Percentiles rank a stretch among this genome's conserved stretches.
Evolutionary conservation across 2,113 vertebrate species (phyloP).

Genomic region (Dendropsophus ebraccatus): DNA sequence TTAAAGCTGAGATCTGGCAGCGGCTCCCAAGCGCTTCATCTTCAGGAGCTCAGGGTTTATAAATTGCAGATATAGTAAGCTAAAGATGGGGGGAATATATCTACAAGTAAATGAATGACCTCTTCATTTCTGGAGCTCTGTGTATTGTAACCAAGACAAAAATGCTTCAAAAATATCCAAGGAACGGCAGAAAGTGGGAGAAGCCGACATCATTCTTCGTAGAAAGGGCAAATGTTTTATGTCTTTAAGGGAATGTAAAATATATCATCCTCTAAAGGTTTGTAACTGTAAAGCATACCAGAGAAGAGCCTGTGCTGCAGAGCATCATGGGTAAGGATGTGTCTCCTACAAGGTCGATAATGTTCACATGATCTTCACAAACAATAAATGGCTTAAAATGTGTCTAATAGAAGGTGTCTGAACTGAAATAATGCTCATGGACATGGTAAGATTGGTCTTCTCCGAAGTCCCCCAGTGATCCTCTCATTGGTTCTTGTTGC

Average conservation of each 20-base stretch:
- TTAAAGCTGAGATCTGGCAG: slow-evolving; percentile 73
- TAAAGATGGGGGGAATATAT: slow-evolving; percentile 67
- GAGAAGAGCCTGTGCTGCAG: not conserved
- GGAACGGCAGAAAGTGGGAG: slow-evolving; percentile 61
- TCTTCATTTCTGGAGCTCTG: slow-evolving; percentile 66
- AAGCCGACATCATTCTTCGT: slow-evolving; percentile 54
- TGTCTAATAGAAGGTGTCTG: no score
- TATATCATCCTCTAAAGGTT: slow-evolving; percentile 14
- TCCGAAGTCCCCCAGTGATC: no score
- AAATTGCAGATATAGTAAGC: slow-evolving; percentile 69
- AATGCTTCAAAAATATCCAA: slow-evolving; percentile 64
- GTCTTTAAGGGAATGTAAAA: slow-evolving; percentile 28
- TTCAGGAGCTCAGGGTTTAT: slow-evolving; percentile 67
- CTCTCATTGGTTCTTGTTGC: no score
- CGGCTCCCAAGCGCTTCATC: slow-evolving; percentile 68
- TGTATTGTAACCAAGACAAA: slow-evolving; percentile 66
- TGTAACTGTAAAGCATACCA: slow-evolving; percentile 12
- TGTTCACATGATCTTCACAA: not conserved
- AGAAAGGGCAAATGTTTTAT: slow-evolving; percentile 59
- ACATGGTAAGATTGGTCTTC: no score
- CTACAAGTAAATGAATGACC: slow-evolving; percentile 70
- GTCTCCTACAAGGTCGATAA: not conserved
- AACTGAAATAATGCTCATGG: no score
- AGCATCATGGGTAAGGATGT: not conserved
- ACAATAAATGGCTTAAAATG: not conserved